Base-by-base conservation (phyloP, 2,113 vertebrate genomes). In the Mola mola region DNA sequence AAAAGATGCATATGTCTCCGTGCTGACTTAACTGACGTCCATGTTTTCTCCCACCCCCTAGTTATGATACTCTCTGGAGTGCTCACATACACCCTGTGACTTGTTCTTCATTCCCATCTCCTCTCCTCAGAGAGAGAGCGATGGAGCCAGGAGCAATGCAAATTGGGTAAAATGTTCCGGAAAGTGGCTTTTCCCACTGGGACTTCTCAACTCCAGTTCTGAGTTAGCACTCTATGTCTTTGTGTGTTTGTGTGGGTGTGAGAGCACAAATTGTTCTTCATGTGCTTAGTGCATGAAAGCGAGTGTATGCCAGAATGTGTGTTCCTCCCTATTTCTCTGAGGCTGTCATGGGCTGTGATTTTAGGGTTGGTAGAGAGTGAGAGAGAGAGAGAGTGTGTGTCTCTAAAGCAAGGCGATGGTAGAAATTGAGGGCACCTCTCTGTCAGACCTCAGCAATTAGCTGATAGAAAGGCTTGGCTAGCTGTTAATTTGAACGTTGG, bases 91-190 rank as follows among this genome's bases (percentile, higher is more conserved):
- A 56, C 33, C 2, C 16, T 34, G 26, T 48, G 50, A 64, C 66
- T 71, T 52, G 64, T 66, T 80, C 83, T 66, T 75, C 59, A 53
- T 66, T 74, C 66, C 55, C 73, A 68, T 82, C 44, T 74, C 57
- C 24, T 37, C 56, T 79, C 66, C 61, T 64, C 48, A n/a, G 70
- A 84, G 84, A 84, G 84, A 79, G 66, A 48, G 61, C 34, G 33
- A 75, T 62, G 74, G 55, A 84, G 88, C 88, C 86, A 75, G 70
- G 31, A 89, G 88, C 86, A 65, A 90, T 88, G 89, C 87, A 88
- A 90, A 90, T 88, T 89, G 82, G 78, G 82, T 88, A 90, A 90
- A 89, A 88, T 80, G 84, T 88, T 89, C 76, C 77, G 77, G 87
- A 88, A 89, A 90, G 85, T 84, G 82, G 48, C 75, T 87, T 85